phyloP scores from a whole-genome alignment of 2,888 invertebrate species.

The Argyresthia goedartella region DNA sequence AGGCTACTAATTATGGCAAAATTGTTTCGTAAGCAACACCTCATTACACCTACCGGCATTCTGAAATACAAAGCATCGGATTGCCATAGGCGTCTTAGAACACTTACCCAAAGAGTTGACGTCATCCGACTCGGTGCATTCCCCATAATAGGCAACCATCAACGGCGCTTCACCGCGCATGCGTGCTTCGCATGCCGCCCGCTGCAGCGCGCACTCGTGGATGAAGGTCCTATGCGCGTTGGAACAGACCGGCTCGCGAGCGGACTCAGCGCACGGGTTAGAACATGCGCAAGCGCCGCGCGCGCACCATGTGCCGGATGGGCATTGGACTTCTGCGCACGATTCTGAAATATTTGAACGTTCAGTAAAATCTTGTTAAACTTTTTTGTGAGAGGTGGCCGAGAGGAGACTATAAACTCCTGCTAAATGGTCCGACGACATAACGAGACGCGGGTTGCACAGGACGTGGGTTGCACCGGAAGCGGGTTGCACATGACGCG shows the following conservation, averaged over 20 bases:
- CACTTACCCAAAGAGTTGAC: slow-evolving; percentile 45
- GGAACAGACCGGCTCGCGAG: slow-evolving; percentile 82
- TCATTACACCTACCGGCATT: too few species aligned
- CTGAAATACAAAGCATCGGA: too few species aligned
- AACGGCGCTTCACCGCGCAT: slow-evolving; percentile 72
- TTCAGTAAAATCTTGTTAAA: background rate
- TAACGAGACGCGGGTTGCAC: too few species aligned
- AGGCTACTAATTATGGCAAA: too few species aligned
- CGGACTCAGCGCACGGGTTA: slow-evolving; percentile 76
- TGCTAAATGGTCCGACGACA: too few species aligned
- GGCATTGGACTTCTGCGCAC: slow-evolving; percentile 82
- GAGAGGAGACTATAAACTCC: too few species aligned
- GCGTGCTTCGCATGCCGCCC: slow-evolving; percentile 76
- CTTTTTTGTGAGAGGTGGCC: too few species aligned
- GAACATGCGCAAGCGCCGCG: slow-evolving; percentile 89
- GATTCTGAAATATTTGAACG: slow-evolving; percentile 68
- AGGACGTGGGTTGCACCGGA: too few species aligned
- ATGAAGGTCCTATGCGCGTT: slow-evolving; percentile 81
- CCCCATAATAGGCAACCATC: slow-evolving; percentile 79
- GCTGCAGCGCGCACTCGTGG: slow-evolving; percentile 86
- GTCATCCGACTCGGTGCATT: slow-evolving; percentile 78
- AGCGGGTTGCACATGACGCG: too few species aligned
- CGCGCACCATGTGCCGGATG: slow-evolving; percentile 84
- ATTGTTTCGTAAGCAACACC: background rate
- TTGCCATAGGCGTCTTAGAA: background rate